phyloP scores from a whole-genome alignment of 2,113 vertebrate genomes.

The Platysternon megacephalum region DNA sequence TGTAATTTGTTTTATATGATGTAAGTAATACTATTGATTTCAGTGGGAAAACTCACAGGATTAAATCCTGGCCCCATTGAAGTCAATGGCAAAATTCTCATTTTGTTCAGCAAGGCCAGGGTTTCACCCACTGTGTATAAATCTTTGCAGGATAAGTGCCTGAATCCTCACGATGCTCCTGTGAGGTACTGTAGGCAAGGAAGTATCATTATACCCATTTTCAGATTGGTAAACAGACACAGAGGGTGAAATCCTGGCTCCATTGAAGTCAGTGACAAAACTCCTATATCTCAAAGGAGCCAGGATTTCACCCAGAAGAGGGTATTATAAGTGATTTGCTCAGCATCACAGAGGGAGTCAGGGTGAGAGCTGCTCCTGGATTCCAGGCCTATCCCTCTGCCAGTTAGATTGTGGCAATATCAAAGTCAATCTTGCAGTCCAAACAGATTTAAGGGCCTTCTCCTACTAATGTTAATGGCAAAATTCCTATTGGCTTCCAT shows the following conservation, averaged over 20 bases:
- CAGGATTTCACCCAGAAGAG: background rate
- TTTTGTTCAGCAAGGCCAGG: accelerated
- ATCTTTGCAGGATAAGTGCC: background rate
- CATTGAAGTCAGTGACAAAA: background rate
- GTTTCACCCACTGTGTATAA: background rate
- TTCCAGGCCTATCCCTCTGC: accelerated
- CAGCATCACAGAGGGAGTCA: accelerated
- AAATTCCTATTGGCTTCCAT: background rate
- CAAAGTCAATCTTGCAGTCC: accelerated
- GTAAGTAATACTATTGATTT: background rate
- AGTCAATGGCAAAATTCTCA: background rate
- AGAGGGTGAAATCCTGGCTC: background rate
- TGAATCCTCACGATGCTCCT: background rate
- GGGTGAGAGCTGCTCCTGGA: accelerated
- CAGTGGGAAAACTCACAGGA: background rate
- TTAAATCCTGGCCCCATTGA: background rate
- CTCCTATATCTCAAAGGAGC: background rate
- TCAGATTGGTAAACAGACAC: background rate
- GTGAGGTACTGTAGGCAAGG: background rate
- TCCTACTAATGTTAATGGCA: background rate
- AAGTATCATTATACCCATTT: background rate
- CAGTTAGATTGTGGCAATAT: background rate
- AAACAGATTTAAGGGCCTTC: accelerated
- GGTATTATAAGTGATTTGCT: background rate
- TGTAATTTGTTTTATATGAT: background rate